A percentile compares a stretch with the other conserved stretches of the same genome.
These are phyloP conservation scores for Pogonus chalceus DNA, from an alignment of 1,140 invertebrate species.

Conservation along the genomic window DNA sequence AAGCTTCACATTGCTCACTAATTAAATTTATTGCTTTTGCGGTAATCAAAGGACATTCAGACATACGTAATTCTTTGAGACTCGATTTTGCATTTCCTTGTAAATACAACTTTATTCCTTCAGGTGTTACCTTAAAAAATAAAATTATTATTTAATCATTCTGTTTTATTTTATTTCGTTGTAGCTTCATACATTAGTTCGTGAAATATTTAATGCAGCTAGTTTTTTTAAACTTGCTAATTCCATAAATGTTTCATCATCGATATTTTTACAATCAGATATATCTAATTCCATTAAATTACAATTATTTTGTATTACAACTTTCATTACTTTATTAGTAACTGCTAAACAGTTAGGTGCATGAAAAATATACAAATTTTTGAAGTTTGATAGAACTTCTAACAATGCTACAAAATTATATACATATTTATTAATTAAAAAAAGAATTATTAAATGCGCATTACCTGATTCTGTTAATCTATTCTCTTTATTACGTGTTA, in stretches of 20 bases:
- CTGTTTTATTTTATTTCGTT: neutral
- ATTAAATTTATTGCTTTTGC: slow-evolving; percentile 17
- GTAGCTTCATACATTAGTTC: slow-evolving; percentile 8
- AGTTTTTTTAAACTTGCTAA: slow-evolving; percentile 10
- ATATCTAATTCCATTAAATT: slow-evolving; percentile 12
- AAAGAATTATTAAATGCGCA: slow-evolving; percentile 1
- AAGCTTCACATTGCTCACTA: slow-evolving; percentile 20
- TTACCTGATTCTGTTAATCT: slow-evolving; percentile 5
- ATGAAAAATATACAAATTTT: slow-evolving; percentile 7
- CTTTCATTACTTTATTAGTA: slow-evolving; percentile 15
- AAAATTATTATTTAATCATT: neutral
- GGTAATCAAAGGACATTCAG: slow-evolving; percentile 20
- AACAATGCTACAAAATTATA: neutral
- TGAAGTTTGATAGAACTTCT: slow-evolving; percentile 1
- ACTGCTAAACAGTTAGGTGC: slow-evolving; percentile 14
- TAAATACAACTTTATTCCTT: slow-evolving; percentile 18
- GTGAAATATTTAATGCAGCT: slow-evolving; percentile 5
- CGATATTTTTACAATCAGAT: slow-evolving; percentile 11
- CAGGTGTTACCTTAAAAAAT: slow-evolving; percentile 19
- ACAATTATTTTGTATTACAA: slow-evolving; percentile 11
- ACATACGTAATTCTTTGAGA: slow-evolving; percentile 21
- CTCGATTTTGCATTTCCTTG: slow-evolving; percentile 17
- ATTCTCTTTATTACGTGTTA: neutral
- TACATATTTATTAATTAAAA: neutral
- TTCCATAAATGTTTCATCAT: slow-evolving; percentile 5